These are phyloP conservation scores for Tringa solitaria DNA, from an alignment of 2,113 vertebrate genomes.

Conservation along the genomic window DNA sequence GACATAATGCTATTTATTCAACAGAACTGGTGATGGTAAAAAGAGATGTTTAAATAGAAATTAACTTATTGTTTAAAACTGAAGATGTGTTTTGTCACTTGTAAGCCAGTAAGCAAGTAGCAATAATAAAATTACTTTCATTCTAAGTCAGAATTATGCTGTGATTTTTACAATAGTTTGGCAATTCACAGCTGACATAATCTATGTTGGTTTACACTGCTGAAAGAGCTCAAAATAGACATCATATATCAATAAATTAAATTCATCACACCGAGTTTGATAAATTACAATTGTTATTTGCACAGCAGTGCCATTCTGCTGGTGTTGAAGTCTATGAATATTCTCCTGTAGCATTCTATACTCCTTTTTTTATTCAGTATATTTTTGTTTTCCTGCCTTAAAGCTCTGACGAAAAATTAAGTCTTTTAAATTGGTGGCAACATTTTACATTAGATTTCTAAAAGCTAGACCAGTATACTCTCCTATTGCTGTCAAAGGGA, in stretches of 20 bases:
- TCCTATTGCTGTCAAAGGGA: not conserved
- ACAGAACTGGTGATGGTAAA: not conserved
- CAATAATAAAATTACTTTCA: not conserved
- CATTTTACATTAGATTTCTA: not conserved
- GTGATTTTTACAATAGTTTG: not conserved
- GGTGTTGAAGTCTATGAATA: not conserved
- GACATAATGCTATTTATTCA: not conserved
- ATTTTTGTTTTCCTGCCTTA: not conserved
- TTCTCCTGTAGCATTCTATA: not conserved
- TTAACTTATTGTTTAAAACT: not conserved
- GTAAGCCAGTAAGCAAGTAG: not conserved
- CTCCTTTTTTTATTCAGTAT: not conserved
- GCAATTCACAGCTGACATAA: not conserved
- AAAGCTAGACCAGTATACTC: not conserved
- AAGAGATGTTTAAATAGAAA: not conserved
- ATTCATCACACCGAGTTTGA: not conserved
- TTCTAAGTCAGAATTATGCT: not conserved
- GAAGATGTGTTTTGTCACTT: not conserved
- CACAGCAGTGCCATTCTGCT: not conserved
- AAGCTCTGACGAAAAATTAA: not conserved
- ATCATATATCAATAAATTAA: not conserved
- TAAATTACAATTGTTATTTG: not conserved
- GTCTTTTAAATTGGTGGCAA: not conserved
- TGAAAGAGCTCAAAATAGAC: not conserved
- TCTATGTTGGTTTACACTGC: not conserved